Evolutionary conservation across 2,888 invertebrate genomes (phyloP).

Genomic region (Drosophila neonasuta): DNA sequence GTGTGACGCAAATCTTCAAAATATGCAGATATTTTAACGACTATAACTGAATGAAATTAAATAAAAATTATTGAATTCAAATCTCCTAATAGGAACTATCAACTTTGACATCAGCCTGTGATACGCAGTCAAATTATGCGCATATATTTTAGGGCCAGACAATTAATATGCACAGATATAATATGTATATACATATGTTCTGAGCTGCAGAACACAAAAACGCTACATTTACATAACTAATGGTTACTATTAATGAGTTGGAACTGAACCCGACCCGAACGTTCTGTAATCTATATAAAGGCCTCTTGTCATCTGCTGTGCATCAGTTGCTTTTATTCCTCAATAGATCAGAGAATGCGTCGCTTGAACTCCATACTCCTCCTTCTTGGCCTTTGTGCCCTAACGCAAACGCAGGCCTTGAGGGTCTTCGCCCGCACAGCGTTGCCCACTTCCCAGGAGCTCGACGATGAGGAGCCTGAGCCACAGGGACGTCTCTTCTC

Average conservation of each 20-base stretch:
- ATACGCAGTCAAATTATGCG: constrained; percentile 26
- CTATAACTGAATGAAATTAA: neutral
- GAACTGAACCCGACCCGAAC: constrained; percentile 5
- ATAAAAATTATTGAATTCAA: constrained; percentile 12
- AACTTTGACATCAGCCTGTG: constrained; percentile 38
- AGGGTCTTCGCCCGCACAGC: constrained; percentile 10
- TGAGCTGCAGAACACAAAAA: neutral
- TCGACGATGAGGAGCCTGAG: constrained; percentile 27
- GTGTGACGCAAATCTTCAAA: neutral
- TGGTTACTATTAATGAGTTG: constrained; percentile 29
- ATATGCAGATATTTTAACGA: constrained; percentile 28
- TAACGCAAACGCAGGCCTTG: constrained; percentile 17
- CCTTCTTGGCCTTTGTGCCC: constrained; percentile 22
- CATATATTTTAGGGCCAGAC: constrained; percentile 15
- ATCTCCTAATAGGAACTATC: constrained; percentile 23
- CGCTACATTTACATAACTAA: constrained; percentile 28
- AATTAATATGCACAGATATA: constrained; percentile 11
- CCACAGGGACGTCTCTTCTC: constrained; percentile 41
- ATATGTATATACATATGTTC: neutral
- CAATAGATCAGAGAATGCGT: constrained; percentile 27
- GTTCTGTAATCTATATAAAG: constrained; percentile 39
- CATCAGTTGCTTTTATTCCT: constrained; percentile 30
- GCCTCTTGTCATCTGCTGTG: neutral
- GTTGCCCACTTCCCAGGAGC: constrained; percentile 5
- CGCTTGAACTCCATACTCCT: constrained; percentile 21